A percentile compares a stretch with the other conserved stretches of the same genome.
These are phyloP conservation scores for Pantelozetes paolii DNA, from an alignment of 2,888 invertebrate species.

Conservation along the genomic window DNA sequence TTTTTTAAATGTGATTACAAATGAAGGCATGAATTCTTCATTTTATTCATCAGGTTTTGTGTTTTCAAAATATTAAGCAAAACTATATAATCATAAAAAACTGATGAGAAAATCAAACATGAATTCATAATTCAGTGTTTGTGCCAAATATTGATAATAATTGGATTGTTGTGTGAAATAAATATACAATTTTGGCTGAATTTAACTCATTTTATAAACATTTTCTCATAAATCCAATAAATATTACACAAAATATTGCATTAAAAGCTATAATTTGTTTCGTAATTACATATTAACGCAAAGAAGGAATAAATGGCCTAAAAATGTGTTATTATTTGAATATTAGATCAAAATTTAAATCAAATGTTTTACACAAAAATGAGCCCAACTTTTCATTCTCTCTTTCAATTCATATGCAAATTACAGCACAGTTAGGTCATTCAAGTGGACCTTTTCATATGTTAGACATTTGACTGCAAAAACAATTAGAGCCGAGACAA, in stretches of 20 bases:
- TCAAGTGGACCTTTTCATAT: neutral
- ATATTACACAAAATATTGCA: no score
- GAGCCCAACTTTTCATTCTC: neutral
- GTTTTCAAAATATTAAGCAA: no score
- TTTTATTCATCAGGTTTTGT: no score
- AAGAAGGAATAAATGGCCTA: neutral
- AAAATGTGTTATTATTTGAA: neutral
- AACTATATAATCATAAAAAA: no score
- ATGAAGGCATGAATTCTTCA: no score
- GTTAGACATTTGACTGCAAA: neutral
- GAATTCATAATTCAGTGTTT: neutral
- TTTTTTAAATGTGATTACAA: no score
- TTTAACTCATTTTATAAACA: neutral
- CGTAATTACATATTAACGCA: no score
- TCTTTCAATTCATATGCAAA: neutral
- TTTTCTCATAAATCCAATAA: neutral
- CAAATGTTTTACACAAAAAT: neutral
- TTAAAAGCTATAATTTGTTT: no score
- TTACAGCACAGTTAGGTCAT: neutral
- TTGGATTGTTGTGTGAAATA: neutral
- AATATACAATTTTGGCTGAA: neutral
- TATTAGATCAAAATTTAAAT: neutral
- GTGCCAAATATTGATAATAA: neutral
- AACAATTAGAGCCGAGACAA: neutral
- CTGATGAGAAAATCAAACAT: no score